Percentiles rank a stretch among this genome's conserved stretches.
These are phyloP conservation scores for Conopomorpha cramerella DNA, from an alignment of 1,140 invertebrate genomes.

Conservation along the genomic window DNA sequence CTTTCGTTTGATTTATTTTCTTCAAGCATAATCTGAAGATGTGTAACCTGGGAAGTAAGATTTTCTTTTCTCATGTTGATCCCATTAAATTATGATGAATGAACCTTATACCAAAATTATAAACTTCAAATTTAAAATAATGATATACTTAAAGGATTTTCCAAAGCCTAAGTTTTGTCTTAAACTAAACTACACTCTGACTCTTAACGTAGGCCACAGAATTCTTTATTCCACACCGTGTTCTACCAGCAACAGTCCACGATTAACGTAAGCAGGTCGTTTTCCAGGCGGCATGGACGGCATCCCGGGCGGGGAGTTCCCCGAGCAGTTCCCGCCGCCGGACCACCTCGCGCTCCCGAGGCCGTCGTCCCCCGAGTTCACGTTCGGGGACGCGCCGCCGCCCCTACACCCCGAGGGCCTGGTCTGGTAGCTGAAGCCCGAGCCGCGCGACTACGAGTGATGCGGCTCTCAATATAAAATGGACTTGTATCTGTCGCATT, in stretches of 20 bases:
- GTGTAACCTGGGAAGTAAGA: too few species aligned
- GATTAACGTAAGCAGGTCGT: constrained; percentile 53
- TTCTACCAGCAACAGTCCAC: constrained; percentile 11
- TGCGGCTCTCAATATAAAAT: constrained; percentile 52
- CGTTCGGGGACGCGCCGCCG: constrained; percentile 50
- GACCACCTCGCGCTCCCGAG: constrained; percentile 51
- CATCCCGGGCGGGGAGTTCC: constrained; percentile 46
- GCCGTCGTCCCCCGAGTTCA: constrained; percentile 51
- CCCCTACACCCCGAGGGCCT: constrained; percentile 54
- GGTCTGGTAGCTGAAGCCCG: constrained; percentile 62
- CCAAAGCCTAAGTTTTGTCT: too few species aligned
- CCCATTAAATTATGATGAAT: too few species aligned
- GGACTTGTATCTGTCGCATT: constrained; percentile 32
- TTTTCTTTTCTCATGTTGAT: too few species aligned
- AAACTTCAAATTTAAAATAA: too few species aligned
- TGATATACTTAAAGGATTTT: too few species aligned
- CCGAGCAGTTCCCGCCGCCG: constrained; percentile 46
- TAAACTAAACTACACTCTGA: too few species aligned
- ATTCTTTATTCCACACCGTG: too few species aligned
- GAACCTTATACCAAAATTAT: too few species aligned
- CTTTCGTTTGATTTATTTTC: too few species aligned
- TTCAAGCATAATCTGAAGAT: too few species aligned
- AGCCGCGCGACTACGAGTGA: constrained; percentile 63
- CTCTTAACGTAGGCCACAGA: too few species aligned
- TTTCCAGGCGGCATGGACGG: constrained; percentile 55